These are phyloP conservation scores for Drosophila lacteicornis DNA, from an alignment of 1,140 invertebrate genomes.

Conservation along the genomic window DNA sequence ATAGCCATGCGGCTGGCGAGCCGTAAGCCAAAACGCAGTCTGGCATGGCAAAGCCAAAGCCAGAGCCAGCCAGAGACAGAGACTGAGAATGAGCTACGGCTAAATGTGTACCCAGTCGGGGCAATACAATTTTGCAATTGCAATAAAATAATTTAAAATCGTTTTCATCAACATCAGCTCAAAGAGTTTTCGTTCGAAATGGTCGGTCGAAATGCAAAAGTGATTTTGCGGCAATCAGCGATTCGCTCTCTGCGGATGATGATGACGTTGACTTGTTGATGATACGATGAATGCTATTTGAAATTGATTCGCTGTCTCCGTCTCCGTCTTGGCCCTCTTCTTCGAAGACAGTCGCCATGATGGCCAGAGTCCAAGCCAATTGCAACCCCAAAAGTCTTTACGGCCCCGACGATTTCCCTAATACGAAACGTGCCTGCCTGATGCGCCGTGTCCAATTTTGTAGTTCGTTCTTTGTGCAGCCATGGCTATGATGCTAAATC, in stretches of 20 bases:
- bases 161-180: conserved; percentile 81
- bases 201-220: conserved; percentile 63
- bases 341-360: conserved; percentile 35
- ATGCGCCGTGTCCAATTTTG: conserved; percentile 79
- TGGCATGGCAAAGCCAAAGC: conserved; percentile 24
- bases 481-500: conserved; percentile 75
- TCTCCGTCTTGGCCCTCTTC: conserved; percentile 20
- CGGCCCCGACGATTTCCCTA: conserved; percentile 70
- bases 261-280: conserved; percentile 54
- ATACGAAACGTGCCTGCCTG: conserved; percentile 78
- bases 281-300: conserved; percentile 77
- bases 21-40: conserved; percentile 34
- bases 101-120: conserved; percentile 34
- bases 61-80: conserved; percentile 31
- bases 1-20: conserved; percentile 52
- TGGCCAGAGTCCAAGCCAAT: conserved; percentile 66
- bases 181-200: conserved; percentile 68
- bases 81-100: conserved; percentile 13
- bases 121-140: conserved; percentile 80
- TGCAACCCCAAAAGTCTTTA: conserved; percentile 53
- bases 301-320: conserved; percentile 73
- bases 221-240: conserved; percentile 73
- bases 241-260: conserved; percentile 33
- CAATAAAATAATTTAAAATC: conserved; percentile 84
- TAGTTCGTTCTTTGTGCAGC: conserved; percentile 73